A percentile compares a stretch with the other conserved stretches of the same genome.
Evolutionary conservation across 2,888 invertebrate genomes (phyloP).

Genomic region (Darwinula stevensoni): DNA sequence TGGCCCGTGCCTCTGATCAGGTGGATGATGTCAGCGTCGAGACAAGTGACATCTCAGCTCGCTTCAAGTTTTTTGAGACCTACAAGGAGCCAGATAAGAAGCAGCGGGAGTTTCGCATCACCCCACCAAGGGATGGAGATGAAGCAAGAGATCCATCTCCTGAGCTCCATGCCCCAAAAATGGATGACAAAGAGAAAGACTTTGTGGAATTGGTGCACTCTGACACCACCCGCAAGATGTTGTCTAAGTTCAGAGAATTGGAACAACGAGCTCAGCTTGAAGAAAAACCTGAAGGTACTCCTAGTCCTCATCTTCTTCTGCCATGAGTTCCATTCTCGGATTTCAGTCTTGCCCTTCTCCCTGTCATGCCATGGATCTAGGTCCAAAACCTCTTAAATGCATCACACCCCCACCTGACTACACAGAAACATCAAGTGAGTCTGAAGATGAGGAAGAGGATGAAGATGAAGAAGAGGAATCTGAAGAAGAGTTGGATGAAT

Average conservation of each 20-base stretch:
- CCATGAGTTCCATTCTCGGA: too few species aligned
- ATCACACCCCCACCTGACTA: slow-evolving; percentile 55
- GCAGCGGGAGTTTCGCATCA: slow-evolving; percentile 37
- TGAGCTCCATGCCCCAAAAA: slow-evolving; percentile 33
- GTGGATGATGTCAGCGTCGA: slow-evolving; percentile 44
- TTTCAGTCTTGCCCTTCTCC: too few species aligned
- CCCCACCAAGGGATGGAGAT: slow-evolving; percentile 56
- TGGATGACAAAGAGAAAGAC: slow-evolving; percentile 16
- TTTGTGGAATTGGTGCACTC: background rate
- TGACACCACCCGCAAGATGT: slow-evolving; percentile 47
- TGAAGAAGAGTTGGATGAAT: slow-evolving; percentile 1
- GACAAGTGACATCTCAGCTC: slow-evolving; percentile 50
- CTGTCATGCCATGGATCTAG: too few species aligned
- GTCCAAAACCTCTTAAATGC: slow-evolving; percentile 50
- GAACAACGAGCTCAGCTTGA: slow-evolving; percentile 31
- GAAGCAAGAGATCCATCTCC: slow-evolving; percentile 28
- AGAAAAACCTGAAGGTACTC: slow-evolving; percentile 20
- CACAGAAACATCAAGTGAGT: background rate
- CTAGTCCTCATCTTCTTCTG: too few species aligned
- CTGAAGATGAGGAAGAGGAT: background rate
- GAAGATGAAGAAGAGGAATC: background rate
- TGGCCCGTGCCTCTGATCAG: too few species aligned
- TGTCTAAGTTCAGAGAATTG: slow-evolving; percentile 61
- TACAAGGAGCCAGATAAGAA: slow-evolving; percentile 35
- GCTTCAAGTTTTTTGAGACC: slow-evolving; percentile 72